These are phyloP conservation scores for Kradibia gibbosae DNA, from an alignment of 1,140 invertebrate genomes.

Conservation along the genomic window DNA sequence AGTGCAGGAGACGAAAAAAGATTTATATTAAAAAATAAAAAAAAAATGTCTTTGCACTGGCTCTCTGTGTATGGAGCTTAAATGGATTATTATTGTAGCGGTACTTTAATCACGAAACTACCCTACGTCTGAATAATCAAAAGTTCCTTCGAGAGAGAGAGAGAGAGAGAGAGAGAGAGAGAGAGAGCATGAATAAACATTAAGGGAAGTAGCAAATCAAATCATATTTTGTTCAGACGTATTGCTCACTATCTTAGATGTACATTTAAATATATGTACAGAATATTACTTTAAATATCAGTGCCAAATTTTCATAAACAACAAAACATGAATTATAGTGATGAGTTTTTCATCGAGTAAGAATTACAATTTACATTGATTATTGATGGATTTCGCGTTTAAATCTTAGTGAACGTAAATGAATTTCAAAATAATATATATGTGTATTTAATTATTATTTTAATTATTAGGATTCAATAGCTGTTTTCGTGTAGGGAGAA, in stretches of 20 bases:
- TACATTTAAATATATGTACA: not conserved
- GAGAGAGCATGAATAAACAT: constrained; percentile 15
- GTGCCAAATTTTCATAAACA: not conserved
- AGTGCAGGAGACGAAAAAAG: too few species aligned
- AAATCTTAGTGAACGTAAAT: not conserved
- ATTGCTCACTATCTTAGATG: not conserved
- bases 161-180: constrained; percentile 26
- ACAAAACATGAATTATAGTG: not conserved
- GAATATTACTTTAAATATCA: not conserved
- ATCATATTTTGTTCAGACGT: not conserved
- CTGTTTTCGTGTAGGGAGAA: too few species aligned
- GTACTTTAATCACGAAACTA: too few species aligned
- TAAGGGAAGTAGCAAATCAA: not conserved
- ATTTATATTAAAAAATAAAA: too few species aligned
- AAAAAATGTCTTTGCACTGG: too few species aligned
- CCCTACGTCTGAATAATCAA: too few species aligned
- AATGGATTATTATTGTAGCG: too few species aligned
- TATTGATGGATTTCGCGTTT: not conserved
- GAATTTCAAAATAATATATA: not conserved
- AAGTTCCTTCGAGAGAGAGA: too few species aligned
- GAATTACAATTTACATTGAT: not conserved
- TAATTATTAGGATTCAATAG: too few species aligned
- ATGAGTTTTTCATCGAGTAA: not conserved
- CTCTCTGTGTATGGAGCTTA: too few species aligned
- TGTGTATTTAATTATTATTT: too few species aligned